Base-by-base conservation (phyloP, 2,113 vertebrate genomes). In the Zapus hudsonius region DNA sequence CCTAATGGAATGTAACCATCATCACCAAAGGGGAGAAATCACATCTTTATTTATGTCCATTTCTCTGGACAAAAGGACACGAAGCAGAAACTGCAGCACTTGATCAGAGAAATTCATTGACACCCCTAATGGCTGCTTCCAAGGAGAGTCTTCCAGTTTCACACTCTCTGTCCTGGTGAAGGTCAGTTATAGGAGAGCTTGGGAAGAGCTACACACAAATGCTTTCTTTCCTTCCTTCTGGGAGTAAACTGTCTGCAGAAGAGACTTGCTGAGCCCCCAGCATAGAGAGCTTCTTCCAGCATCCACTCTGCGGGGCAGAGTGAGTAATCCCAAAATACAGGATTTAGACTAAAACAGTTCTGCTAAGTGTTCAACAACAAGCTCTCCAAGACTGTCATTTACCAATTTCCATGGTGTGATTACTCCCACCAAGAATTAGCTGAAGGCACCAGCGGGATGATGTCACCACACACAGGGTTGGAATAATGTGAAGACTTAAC, bases 321-420 rank as follows among this genome's bases (percentile, higher is more conserved):
- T 8, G 1, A 11, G 17, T 2, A 73, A 70, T 5, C 23, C 40
- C n/a, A 29, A 36, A 20, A 92, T 20, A 47, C 66, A 44, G 13
- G 38, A 42, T 67, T 73, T 38, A 40, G 44, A 57, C 4, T 63
- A 80, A 63, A 55, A 66, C 25, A 25, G 31, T 25, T 31, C 7
- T 36, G 16, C 82, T 73, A 74, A 70, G 29, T 40, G 17, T n/a
- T 80, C 47, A 93, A 74, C 61, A 59, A n/a, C 12, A 0, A 20
- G n/a, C 40, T 73, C 55, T 72, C 67, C 42, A 72, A 75, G 27
- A 36, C 69, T 82, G 29, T 47, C 29, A 88, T 80, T 89, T 78
- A 75, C 11, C 19, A 59, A 47, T 86, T 64, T 66, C 40, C 7
- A 20, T 42, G 66, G 38, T 67, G 4, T 73, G 69, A 69, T 75